Evolutionary conservation across 2,888 invertebrate species (phyloP), one percentile per base, ranked within the genome.

Genomic region (Zelleria hepariella): DNA sequence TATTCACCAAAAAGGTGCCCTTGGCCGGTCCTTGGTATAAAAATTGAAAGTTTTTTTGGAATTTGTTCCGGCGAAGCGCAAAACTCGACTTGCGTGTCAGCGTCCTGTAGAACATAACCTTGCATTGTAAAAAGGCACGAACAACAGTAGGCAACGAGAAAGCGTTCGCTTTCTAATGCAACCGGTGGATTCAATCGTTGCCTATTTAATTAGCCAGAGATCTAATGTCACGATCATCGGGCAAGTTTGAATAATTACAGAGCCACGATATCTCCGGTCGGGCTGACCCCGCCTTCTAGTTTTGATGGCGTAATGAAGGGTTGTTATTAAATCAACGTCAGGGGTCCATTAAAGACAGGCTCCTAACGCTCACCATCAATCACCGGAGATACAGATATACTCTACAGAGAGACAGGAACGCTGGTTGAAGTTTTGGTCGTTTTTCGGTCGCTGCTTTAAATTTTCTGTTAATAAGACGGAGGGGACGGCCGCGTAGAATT

Each of bases 251-350:
- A 68, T 76, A 74, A 75, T 75, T 71, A 68, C 65, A 61, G 63
- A 59, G 64, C 65, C 64, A 58, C 62, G 58, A 59, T 54, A 54
- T 55, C 58, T 51, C 51, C 54, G 52, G 57, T 62, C 64, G 21
- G 18, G 54, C 18, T 69, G 70, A 72, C 70, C 72, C 69, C 70
- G 70, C 67, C 65, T 64, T 63, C n/a, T 48, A 23, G 6, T 52
- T 57, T 70, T 80, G 83, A 84, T 77, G 78, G 69, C 66, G 73
- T 86, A 86, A 87, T 86, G 82, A 82, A 85, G 85, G 86, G 86
- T 84, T 83, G 76, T 85, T 86, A 88, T 88, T 87, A 85, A 88
- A 88, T 88, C 87, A 87, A 86, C 76, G 86, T 86, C 87, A 84
- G 78, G 77, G 78, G 73, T 80, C 83, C 87, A 86, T 87, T 87